Conservation (phyloP, 2,797 vertebrate genomes). For the Trematomus bernacchii region DNA sequence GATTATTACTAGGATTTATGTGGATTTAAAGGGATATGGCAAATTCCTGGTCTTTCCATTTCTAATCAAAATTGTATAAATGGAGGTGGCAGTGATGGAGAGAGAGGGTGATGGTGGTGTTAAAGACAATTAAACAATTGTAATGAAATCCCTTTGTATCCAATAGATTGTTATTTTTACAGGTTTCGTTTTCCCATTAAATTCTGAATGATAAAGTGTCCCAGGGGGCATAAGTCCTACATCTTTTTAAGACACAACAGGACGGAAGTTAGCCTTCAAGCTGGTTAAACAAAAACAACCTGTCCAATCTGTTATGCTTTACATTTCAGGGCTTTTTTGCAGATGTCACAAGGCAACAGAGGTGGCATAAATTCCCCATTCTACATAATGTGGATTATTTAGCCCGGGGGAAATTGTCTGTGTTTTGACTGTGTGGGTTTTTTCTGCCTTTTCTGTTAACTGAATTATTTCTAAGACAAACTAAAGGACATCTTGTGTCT, state of each 20-base stretch:
- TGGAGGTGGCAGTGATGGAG: not conserved
- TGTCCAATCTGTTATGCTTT: conserved; percentile 24
- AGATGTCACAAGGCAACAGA: conserved; percentile 20
- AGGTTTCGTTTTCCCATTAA: conserved; percentile 23
- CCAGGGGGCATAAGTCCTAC: not conserved
- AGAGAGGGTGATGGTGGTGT: not conserved
- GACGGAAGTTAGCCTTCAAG: conserved; percentile 1
- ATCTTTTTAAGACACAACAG: conserved; percentile 17
- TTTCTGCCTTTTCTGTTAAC: conserved; percentile 41
- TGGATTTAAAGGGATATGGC: conserved; percentile 22
- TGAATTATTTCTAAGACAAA: conserved; percentile 57
- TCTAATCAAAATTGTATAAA: conserved; percentile 21
- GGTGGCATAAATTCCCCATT: conserved; percentile 24
- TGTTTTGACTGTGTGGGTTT: conserved; percentile 46
- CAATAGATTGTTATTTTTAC: conserved; percentile 5
- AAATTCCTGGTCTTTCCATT: conserved; percentile 18
- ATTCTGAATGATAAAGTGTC: not conserved
- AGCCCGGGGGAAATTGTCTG: conserved; percentile 42
- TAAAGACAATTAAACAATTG: conserved; percentile 10
- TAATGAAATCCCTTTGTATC: conserved; percentile 6
- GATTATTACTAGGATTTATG: conserved; percentile 29
- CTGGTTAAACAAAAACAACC: conserved; percentile 17
- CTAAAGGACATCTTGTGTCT: conserved; percentile 55
- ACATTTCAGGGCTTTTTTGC: conserved; percentile 19
- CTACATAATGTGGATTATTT: conserved; percentile 34